Evolutionary conservation across 2,797 vertebrate species (phyloP), one percentile per base, ranked within the genome.

Genomic region (Alauda arvensis): DNA sequence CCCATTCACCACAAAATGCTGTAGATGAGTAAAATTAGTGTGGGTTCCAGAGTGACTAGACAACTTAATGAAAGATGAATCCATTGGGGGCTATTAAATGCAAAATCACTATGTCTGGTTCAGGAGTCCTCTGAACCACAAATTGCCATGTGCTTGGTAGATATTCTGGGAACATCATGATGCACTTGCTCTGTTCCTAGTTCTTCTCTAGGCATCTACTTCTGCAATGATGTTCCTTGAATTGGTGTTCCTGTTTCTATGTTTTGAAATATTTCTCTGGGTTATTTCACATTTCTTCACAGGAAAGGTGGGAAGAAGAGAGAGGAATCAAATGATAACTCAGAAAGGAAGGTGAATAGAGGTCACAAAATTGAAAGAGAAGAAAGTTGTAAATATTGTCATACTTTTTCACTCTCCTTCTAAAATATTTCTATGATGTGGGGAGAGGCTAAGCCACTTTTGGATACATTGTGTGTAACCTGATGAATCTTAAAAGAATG

Each of bases 1-100:
- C 15, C 19, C 20, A 17, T 9, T 24, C 18, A 42, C 63, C 74
- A 33, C 87, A 90, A 87, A 90, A 92, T 59, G 9, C 37, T 87
- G 46, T 46, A 85, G 83, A 81, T 72, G 74, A 85, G 33, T 87
- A 91, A 94, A 91, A 92, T 87, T 57, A 91, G 17, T 28, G 10
- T 60, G 74, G 56, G 33, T 85, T 91, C 52, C 83, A 76, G 70
- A 88, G 52, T 89, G 80, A 93, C 83, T 81, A 81, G 77, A 85
- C 70, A 67, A 29, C 39, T 94, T 81, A 63, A 87, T 78, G 85
- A 89, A 90, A 74, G 49, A 57, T 85, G 3, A 66, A 81, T 70
- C 83, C 46, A 46, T 43, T 72, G 91, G 63, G 59, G 60, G 12
- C 60, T 87, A 48, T 83, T 87, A 83, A 60, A 78, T 63, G 33